A percentile compares a stretch with the other conserved stretches of the same genome.
Evolutionary conservation across 2,888 invertebrate species (phyloP).

Genomic region (Calliscelio sp.): DNA sequence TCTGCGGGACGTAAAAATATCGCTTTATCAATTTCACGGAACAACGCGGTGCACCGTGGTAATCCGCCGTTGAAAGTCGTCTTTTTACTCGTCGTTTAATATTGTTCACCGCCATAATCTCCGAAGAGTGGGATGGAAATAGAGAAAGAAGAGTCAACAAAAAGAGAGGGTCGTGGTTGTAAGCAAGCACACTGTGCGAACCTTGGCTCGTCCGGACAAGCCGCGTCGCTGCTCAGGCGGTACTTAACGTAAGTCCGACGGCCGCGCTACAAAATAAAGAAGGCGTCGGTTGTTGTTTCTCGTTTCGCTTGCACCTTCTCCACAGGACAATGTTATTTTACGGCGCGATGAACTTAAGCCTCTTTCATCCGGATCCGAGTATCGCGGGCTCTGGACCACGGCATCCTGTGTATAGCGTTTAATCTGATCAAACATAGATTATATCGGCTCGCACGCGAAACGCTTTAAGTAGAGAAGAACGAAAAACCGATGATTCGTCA

Average conservation of each 20-base stretch:
- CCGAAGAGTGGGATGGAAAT: conserved; percentile 46
- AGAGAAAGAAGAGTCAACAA: conserved; percentile 20
- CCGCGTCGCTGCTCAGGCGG: conserved; percentile 73
- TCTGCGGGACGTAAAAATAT: conserved; percentile 73
- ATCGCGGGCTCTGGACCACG: conserved; percentile 67
- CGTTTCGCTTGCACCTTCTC: conserved; percentile 76
- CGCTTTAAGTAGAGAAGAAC: conserved; percentile 50
- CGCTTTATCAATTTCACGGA: conserved; percentile 82
- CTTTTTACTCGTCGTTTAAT: conserved; percentile 84
- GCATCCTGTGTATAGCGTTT: conserved; percentile 83
- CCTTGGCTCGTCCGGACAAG: conserved; percentile 61
- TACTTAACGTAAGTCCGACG: conserved; percentile 82
- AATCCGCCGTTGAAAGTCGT: conserved; percentile 82
- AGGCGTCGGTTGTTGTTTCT: conserved; percentile 71
- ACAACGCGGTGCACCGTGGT: conserved; percentile 80
- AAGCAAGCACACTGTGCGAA: conserved; percentile 67
- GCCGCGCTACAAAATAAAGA: conserved; percentile 80
- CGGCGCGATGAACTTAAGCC: conserved; percentile 85
- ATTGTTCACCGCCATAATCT: conserved; percentile 83
- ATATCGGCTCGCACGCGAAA: conserved; percentile 81
- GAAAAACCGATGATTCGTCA: conserved; percentile 62
- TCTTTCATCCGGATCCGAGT: conserved; percentile 85
- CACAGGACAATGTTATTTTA: conserved; percentile 86
- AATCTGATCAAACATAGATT: conserved; percentile 86
- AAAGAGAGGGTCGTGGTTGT: conserved; percentile 39